Percentiles rank a stretch among this genome's conserved stretches.
phyloP scores from a whole-genome alignment of 2,797 vertebrate species.

The Morus bassanus region DNA sequence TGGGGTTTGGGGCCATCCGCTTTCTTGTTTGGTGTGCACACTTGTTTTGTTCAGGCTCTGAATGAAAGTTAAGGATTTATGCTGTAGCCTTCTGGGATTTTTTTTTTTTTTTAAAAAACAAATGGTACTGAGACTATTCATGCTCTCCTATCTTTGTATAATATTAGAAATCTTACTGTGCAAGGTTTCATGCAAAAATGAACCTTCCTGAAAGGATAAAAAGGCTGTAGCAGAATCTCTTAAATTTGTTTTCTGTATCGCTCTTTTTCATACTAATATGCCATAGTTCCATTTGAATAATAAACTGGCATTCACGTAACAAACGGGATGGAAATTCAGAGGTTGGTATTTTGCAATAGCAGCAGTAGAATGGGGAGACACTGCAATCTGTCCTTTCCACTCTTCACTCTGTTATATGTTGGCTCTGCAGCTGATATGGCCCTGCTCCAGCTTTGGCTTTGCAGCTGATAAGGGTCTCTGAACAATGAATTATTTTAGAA shows the following conservation, averaged over 20 bases:
- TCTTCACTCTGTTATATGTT: not conserved
- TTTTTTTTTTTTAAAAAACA: not conserved
- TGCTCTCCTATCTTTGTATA: not conserved
- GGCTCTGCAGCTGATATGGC: constrained; percentile 31
- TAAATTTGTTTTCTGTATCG: not conserved
- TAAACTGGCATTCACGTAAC: not conserved
- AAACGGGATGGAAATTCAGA: constrained; percentile 2
- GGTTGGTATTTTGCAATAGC: constrained; percentile 17
- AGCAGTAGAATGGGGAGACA: not conserved
- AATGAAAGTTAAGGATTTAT: constrained; percentile 10
- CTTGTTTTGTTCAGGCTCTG: not conserved
- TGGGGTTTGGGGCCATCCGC: not conserved
- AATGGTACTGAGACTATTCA: not conserved
- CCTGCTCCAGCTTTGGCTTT: constrained; percentile 27
- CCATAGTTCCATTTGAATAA: not conserved
- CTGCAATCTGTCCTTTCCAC: constrained; percentile 21
- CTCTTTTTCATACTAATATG: not conserved
- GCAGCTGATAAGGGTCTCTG: constrained; percentile 27
- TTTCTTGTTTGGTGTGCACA: not conserved
- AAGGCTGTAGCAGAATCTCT: not conserved
- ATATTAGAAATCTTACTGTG: not conserved
- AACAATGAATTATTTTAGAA: constrained; percentile 35
- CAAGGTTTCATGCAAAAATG: not conserved
- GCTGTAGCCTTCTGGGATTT: not conserved
- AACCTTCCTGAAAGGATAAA: not conserved